phyloP scores from a whole-genome alignment of 1,140 invertebrate genomes.

The Acromyrmex heyeri region DNA sequence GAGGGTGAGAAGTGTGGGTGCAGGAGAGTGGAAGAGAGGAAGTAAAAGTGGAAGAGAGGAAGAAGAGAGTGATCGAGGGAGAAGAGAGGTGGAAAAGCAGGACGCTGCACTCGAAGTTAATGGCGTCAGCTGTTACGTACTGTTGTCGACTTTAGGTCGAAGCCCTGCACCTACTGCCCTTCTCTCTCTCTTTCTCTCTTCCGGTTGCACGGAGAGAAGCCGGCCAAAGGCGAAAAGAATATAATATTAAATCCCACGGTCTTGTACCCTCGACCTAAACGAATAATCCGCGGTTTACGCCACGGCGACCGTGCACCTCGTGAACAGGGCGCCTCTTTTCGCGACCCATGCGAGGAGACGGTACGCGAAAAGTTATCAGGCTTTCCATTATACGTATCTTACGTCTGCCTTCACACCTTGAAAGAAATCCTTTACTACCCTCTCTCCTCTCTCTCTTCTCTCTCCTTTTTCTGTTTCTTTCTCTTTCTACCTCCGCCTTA shows the following conservation, averaged over 20 bases:
- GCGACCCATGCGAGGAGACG: slow-evolving; percentile 24
- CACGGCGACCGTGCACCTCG: slow-evolving; percentile 13
- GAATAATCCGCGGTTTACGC: slow-evolving; percentile 68
- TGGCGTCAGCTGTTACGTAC: slow-evolving; percentile 83
- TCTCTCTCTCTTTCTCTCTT: slow-evolving; percentile 15
- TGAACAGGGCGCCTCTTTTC: background rate
- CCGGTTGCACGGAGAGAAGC: background rate
- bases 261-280: slow-evolving; percentile 33
- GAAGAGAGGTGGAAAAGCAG: slow-evolving; percentile 30
- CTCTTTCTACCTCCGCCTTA: background rate
- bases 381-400: slow-evolving; percentile 61
- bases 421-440: slow-evolving; percentile 35
- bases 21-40: slow-evolving; percentile 14
- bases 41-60: slow-evolving; percentile 25
- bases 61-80: slow-evolving; percentile 1
- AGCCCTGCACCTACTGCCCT: background rate
- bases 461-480: background rate
- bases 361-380: slow-evolving; percentile 61
- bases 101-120: slow-evolving; percentile 76
- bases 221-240: slow-evolving; percentile 55
- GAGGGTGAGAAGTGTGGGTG: slow-evolving; percentile 34
- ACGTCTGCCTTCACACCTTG: slow-evolving; percentile 26
- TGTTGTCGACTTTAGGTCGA: slow-evolving; percentile 73
- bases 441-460: background rate
- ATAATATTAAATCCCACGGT: slow-evolving; percentile 71